Evolutionary conservation across 2,113 vertebrate genomes (phyloP), one percentile per base, ranked within the genome.

Genomic region (Hyperopisus bebe): DNA sequence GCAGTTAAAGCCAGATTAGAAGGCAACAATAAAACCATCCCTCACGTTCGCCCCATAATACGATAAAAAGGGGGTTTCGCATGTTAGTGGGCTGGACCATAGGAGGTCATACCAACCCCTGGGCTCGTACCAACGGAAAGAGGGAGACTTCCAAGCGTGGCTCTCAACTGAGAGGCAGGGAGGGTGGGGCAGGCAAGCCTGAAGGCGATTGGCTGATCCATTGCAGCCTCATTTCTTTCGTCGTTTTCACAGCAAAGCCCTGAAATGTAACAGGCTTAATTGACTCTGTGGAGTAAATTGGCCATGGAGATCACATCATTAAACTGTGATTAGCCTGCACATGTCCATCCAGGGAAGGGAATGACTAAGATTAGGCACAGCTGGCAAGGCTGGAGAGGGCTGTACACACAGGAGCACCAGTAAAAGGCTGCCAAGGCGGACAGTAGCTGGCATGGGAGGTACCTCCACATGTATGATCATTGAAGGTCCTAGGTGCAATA

Each of bases 1-100:
- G 91, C 88, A 90, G 94, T 95, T 95, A 96, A 95, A 95, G 89
- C 93, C 94, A 93, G 94, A 94, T 96, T 96, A 93, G 42, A 90
- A 94, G 94, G 92, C 92, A 94, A 95, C 93, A 95, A 94, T 94
- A 94, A 95, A 94, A 94, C 94, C 94, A 94, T 93, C 92, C 92
- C 93, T 92, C 94, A 92, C 94, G 92, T 92, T 95, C 94, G 93
- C 95, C 93, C 94, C 87, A 91, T 92, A 93, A 95, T 95, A 93
- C 93, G 90, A 94, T 92, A 93, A 95, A 95, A 93, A 94, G 94
- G 93, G 90, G 94, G 95, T 95, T 95, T 27, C 39, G 21, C 42
- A 21, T 62, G 80, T 58, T 95, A 94, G 91, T 91, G 92, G 91
- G 91, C 91, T 88, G 89, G 93, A 94, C 93, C 95, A 92, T 90